Evolutionary conservation across 2,888 invertebrate species (phyloP).

Genomic region (Pharmacophagus antenor): DNA sequence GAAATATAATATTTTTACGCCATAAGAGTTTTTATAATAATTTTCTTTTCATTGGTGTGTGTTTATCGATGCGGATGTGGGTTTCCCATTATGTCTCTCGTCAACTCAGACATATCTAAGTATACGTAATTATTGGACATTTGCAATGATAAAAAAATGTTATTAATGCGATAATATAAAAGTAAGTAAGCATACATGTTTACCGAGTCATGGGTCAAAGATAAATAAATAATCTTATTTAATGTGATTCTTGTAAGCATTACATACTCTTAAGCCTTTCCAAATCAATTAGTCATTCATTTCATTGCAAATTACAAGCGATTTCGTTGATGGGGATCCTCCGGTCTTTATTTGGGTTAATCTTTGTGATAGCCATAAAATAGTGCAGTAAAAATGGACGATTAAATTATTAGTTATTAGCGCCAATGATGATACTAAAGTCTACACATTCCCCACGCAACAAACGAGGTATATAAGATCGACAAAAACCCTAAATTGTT

Average conservation of each 20-base stretch:
- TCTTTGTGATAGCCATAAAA: too few relatives aligned
- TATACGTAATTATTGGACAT: conserved; percentile 4
- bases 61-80: conserved; percentile 6
- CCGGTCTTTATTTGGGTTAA: background rate
- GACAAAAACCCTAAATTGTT: too few relatives aligned
- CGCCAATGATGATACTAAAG: background rate
- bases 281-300: conserved; percentile 16
- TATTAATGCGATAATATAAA: conserved; percentile 21
- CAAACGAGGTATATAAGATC: background rate
- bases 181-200: conserved; percentile 18
- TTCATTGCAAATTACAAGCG: conserved; percentile 1
- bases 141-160: conserved; percentile 13
- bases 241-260: conserved; percentile 5
- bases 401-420: background rate
- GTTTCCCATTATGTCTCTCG: background rate
- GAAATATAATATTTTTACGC: too few relatives aligned
- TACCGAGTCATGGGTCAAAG: conserved; percentile 22
- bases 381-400: background rate
- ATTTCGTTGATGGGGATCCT: background rate
- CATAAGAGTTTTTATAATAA: background rate
- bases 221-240: conserved; percentile 21
- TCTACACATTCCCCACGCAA: background rate
- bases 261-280: conserved; percentile 9
- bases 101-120: background rate
- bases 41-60: background rate